A percentile compares a stretch with the other conserved stretches of the same genome.
These are phyloP conservation scores for Nymphalis c-album DNA, from an alignment of 2,888 invertebrate species.

Conservation along the genomic window DNA sequence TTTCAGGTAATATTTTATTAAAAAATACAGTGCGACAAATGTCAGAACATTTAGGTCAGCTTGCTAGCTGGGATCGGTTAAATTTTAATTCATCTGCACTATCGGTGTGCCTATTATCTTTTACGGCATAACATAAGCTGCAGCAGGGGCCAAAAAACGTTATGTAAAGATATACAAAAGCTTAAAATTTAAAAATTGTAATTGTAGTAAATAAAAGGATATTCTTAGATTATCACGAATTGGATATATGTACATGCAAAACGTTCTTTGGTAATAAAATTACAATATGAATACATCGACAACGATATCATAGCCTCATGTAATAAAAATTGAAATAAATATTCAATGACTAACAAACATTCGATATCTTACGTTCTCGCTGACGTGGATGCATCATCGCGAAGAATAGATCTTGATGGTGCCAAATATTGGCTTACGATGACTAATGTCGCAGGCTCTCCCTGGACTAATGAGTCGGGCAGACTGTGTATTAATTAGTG, in stretches of 20 bases:
- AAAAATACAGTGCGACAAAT: constrained; percentile 10
- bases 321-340: constrained; percentile 53
- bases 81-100: constrained; percentile 32
- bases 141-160: neutral
- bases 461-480: constrained; percentile 26
- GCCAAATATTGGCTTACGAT: constrained; percentile 42
- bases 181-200: too few relatives aligned
- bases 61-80: constrained; percentile 31
- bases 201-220: neutral
- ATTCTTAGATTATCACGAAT: neutral
- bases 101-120: constrained; percentile 24
- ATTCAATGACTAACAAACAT: constrained; percentile 51
- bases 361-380: constrained; percentile 27
- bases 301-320: constrained; percentile 20
- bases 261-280: constrained; percentile 4
- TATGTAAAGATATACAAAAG: too few relatives aligned
- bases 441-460: constrained; percentile 38
- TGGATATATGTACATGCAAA: neutral
- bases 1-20: constrained; percentile 6
- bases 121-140: constrained; percentile 19
- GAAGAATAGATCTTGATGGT: constrained; percentile 40
- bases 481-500: constrained; percentile 26
- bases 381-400: constrained; percentile 40
- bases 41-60: constrained; percentile 32
- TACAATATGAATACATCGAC: neutral